phyloP scores from a whole-genome alignment of 2,113 vertebrate genomes.

The Corvus cornix region DNA sequence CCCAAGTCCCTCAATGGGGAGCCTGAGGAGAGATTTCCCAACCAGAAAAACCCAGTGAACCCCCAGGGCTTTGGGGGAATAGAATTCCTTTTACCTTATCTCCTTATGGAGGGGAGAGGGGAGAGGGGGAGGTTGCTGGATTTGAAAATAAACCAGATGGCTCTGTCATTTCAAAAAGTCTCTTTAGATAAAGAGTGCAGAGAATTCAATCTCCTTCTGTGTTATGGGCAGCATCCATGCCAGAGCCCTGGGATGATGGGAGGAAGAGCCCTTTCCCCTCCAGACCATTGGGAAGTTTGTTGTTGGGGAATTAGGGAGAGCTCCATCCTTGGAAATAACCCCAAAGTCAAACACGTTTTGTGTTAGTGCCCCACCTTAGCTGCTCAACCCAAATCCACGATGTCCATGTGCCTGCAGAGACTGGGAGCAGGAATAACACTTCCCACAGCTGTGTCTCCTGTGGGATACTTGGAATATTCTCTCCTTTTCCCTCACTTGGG shows the following conservation, averaged over 20 bases:
- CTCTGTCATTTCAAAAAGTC: not conserved
- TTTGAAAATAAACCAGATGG: not conserved
- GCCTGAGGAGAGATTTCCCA: slow-evolving; percentile 23
- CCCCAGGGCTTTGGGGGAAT: not conserved
- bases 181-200: not conserved
- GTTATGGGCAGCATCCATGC: not conserved
- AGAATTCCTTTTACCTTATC: not conserved
- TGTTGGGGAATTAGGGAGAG: not conserved
- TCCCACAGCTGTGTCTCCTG: not conserved
- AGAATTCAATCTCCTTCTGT: not conserved
- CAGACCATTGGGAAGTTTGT: not conserved
- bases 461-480: not conserved
- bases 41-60: not conserved
- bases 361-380: not conserved
- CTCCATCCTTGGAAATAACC: not conserved
- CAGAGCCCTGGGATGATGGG: not conserved
- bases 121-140: not conserved
- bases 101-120: not conserved
- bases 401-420: not conserved
- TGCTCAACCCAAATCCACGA: not conserved
- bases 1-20: not conserved
- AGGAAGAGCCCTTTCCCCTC: not conserved
- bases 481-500: not conserved
- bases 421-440: not conserved
- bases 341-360: not conserved